Conservation (phyloP, 2,113 vertebrate genomes). For the Bubo blakistoni region DNA sequence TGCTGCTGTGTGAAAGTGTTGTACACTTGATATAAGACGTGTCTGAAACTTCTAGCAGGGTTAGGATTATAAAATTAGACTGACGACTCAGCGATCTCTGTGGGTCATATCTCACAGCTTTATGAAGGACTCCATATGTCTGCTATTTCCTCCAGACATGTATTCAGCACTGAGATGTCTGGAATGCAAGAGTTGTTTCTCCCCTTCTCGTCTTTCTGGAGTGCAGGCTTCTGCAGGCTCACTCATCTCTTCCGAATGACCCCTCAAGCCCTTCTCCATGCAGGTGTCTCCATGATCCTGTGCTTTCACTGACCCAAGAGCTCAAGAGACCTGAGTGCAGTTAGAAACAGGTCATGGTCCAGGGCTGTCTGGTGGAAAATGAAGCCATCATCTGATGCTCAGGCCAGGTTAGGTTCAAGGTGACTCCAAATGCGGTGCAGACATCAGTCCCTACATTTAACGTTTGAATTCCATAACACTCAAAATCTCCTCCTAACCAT, state of each 20-base stretch:
- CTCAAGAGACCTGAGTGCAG: neutral
- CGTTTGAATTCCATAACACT: neutral
- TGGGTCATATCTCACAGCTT: neutral
- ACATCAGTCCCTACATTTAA: neutral
- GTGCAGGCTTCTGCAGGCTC: neutral
- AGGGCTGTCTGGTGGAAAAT: neutral
- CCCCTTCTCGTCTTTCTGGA: neutral
- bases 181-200: neutral
- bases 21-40: rapidly evolving
- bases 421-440: neutral
- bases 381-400: neutral
- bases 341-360: neutral
- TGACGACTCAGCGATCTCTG: neutral
- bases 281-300: neutral
- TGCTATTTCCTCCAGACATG: neutral
- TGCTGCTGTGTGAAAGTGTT: neutral
- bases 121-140: neutral
- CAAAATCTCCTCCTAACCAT: neutral
- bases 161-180: neutral
- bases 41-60: neutral
- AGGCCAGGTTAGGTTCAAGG: neutral
- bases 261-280: neutral
- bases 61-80: neutral
- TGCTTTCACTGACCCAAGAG: neutral
- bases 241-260: neutral